Evolutionary conservation across 2,888 invertebrate genomes (phyloP).

Genomic region (Sipha maydis): DNA sequence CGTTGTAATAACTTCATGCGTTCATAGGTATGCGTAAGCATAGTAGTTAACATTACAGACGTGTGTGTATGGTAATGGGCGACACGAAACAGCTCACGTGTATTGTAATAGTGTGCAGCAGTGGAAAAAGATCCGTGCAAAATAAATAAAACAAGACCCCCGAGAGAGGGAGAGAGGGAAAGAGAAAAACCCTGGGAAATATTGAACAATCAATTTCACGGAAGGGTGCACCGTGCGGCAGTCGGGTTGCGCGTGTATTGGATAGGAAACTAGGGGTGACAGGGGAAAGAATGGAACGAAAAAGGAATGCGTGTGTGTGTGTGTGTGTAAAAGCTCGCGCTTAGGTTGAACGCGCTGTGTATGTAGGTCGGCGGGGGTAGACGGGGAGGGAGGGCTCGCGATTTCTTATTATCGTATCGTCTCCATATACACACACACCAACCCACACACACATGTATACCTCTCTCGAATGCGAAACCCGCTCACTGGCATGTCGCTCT

Average conservation of each 20-base stretch:
- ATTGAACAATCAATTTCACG: constrained; percentile 62
- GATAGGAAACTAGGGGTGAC: neutral
- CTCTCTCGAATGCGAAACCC: neutral
- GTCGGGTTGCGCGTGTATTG: constrained; percentile 18
- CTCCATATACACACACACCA: neutral
- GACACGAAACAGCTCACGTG: neutral
- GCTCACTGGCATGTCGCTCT: neutral
- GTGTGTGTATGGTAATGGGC: neutral
- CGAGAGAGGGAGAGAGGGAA: neutral
- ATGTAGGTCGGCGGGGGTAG: neutral
- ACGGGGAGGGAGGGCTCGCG: constrained; percentile 5
- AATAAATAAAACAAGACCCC: neutral
- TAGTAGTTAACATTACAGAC: neutral
- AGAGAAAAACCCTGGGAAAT: constrained; percentile 60
- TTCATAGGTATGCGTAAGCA: too few relatives aligned
- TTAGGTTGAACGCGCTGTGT: constrained; percentile 10
- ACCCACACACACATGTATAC: neutral
- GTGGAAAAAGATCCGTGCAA: neutral
- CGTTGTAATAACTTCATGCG: too few relatives aligned
- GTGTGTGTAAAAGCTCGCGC: constrained; percentile 1
- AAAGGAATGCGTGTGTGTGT: constrained; percentile 43
- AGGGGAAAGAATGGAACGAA: neutral
- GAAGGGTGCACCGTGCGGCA: constrained; percentile 54
- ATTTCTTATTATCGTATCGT: constrained; percentile 53
- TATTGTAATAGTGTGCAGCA: neutral